phyloP scores from a whole-genome alignment of 2,888 invertebrate species.

The Caenorhabditis zanzibari region DNA sequence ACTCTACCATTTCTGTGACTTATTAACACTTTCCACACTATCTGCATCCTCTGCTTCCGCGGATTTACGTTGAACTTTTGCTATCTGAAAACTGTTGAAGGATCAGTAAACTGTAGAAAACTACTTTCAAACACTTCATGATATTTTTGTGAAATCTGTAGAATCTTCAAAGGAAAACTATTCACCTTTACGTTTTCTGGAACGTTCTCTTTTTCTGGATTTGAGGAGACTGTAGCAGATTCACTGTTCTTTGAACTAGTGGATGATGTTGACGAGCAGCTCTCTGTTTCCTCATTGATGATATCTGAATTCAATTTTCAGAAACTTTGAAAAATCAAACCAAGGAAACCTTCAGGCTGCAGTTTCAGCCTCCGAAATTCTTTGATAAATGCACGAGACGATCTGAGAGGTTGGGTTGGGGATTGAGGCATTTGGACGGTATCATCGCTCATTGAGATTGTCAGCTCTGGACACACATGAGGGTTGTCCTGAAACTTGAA shows the following conservation, averaged over 20 bases:
- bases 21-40: constrained; percentile 8
- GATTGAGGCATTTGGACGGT: constrained; percentile 20
- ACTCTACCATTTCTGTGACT: constrained; percentile 11
- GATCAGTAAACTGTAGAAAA: constrained; percentile 1
- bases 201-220: constrained; percentile 9
- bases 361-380: constrained; percentile 51
- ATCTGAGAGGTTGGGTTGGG: constrained; percentile 49
- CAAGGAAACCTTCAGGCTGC: constrained; percentile 56
- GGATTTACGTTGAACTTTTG: constrained; percentile 26
- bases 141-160: background rate
- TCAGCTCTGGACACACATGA: constrained; percentile 15
- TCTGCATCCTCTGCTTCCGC: constrained; percentile 62
- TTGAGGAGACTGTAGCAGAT: background rate
- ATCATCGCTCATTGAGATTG: constrained; percentile 17
- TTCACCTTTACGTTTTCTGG: constrained; percentile 14
- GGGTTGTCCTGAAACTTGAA: constrained; percentile 4
- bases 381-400: constrained; percentile 49
- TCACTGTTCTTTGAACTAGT: constrained; percentile 32
- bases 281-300: constrained; percentile 45
- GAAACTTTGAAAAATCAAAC: background rate
- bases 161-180: background rate
- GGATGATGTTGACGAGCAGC: constrained; percentile 45
- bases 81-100: constrained; percentile 24
- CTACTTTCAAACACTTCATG: background rate
- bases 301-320: constrained; percentile 41